Evolutionary conservation across 2,113 vertebrate species (phyloP).

Genomic region (Malurus alboscapulatus): DNA sequence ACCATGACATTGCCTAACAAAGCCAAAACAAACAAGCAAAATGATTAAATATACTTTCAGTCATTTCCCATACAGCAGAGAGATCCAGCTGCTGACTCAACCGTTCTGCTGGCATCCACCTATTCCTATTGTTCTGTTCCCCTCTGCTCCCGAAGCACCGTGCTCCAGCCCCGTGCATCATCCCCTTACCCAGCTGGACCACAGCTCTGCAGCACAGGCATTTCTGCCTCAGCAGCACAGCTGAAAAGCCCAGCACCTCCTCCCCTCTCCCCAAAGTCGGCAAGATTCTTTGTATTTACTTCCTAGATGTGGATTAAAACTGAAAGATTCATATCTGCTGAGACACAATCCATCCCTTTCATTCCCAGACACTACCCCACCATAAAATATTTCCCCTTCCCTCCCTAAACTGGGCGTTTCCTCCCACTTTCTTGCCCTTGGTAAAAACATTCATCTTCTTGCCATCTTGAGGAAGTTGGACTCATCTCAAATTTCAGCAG

Average conservation of each 20-base stretch:
- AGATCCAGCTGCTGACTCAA: constrained; percentile 1
- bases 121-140: neutral
- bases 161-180: neutral
- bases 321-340: constrained; percentile 42
- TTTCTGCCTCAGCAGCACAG: neutral
- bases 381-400: constrained; percentile 60
- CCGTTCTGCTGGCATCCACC: neutral
- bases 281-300: constrained; percentile 50
- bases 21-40: neutral
- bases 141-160: fast-evolving
- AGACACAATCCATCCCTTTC: constrained; percentile 64
- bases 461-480: constrained; percentile 61
- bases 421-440: constrained; percentile 56
- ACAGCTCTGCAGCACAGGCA: neutral
- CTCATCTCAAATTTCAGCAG: constrained; percentile 51
- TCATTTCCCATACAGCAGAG: neutral
- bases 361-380: constrained; percentile 64
- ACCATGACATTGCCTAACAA: neutral
- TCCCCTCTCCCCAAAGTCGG: neutral
- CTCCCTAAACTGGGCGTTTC: constrained; percentile 51
- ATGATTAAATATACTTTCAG: neutral
- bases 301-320: constrained; percentile 64
- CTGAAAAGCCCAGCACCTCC: neutral
- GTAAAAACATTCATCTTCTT: constrained; percentile 63
- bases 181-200: neutral